Base-by-base conservation (phyloP, 1,140 invertebrate genomes). In the Prorops nasuta region DNA sequence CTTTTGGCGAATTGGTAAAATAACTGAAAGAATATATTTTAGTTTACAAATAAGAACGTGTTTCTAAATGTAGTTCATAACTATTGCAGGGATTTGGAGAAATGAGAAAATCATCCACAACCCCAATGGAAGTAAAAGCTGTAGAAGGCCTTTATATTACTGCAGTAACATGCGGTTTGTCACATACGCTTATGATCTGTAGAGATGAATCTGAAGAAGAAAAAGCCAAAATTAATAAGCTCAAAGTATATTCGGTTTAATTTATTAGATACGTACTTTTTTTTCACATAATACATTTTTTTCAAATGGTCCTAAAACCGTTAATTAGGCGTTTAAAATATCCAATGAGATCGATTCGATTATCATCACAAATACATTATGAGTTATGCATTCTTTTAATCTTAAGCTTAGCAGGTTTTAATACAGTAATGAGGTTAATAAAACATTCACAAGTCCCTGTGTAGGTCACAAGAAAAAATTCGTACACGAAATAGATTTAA, bases 1-100 rank as follows among this genome's bases (percentile, higher is more conserved):
- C 91, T 3, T 96, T 89, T 68, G 94, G 94, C 3, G 94, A 96
- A 83, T 76, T 96, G 78, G 89, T 91, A 74, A 79, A 77, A 71
- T 48, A 21, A 8, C 20, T 15, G 17, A 21, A 28, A 7, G 4
- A 32, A 34, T 31, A 34, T 22, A 16, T 3, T 18, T 8, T 24
- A n/a, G 43, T 44, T 28, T 37, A 20, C 14, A 42, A 36, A 42
- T 24, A n/a, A 1, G 6, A 7, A 19, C 7, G 15, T 18, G 2
- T 16, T 38, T 28, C 10, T 42, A 22, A 34, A 49, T 19, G 17
- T 31, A 12, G 17, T 48, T 28, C 18, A 49, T 56, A 60, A 31
- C 24, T 31, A 20, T 63, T 63, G 16, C 66, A 92, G 89, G 91
- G 92, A 54, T 86, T 92, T 56, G 93, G 93, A 9, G 92, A 95